Evolutionary conservation across 2,113 vertebrate species (phyloP), one percentile per base, ranked within the genome.

Genomic region (Dascyllus trimaculatus): DNA sequence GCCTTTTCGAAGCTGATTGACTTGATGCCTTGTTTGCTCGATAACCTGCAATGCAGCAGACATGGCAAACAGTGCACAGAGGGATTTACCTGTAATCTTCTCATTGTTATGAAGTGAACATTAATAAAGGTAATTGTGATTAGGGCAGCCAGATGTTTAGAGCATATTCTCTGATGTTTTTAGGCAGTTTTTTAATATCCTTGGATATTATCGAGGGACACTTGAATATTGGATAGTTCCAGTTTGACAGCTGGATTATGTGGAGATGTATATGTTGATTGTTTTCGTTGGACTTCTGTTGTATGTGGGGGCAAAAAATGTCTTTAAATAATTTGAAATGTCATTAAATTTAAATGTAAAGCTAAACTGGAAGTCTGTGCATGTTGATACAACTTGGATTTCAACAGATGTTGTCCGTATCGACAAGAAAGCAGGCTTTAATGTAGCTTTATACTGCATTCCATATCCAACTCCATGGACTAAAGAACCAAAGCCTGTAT

Each of bases 21-120:
- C 75, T 75, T 88, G 89, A 49, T 1, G 35, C 40, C 62, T 66
- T 21, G 82, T 86, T 75, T 9, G 63, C 40, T 71, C 25, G 3
- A 85, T 59, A 5, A 88, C 78, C 86, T 91, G 56, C 32, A 75
- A 51, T 4, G 21, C 5, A 54, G 25, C 11, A 82, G 5, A 67
- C 21, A 51, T 5, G 11, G 14, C 17, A 58, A 13, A 64, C 45
- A 26, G 2, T 25, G 18, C 11, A 58, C 7, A 54, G n/a, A 21
- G 24, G 26, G 38, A 43, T 14, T 43, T 13, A n/a, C 18, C 18
- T 0, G 2, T 15, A 43, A 14, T 43, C 40, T 15, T 43, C 13
- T 52, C 4, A 11, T 52, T 66, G 48, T 7, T 52, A 7, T 19
- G 38, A 52, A 52, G 3, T n/a, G 48, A 6, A 19, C 19, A n/a